phyloP scores from a whole-genome alignment of 1,140 invertebrate genomes.

The Drusus annulatus region DNA sequence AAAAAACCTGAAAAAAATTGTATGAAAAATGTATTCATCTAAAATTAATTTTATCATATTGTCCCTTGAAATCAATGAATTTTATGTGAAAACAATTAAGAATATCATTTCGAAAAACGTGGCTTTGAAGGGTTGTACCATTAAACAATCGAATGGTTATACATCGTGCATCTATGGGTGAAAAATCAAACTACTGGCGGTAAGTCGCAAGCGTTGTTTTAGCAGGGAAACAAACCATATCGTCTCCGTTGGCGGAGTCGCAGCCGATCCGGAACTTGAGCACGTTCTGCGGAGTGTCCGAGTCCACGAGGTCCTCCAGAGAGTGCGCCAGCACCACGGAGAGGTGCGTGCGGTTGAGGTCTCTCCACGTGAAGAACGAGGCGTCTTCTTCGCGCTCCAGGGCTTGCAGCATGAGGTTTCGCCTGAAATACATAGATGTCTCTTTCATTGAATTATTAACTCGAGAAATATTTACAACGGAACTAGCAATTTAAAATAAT shows the following conservation, averaged over 20 bases:
- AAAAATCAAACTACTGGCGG: background rate
- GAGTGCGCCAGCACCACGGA: slow-evolving; percentile 81
- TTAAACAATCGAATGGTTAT: no score
- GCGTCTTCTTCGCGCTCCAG: slow-evolving; percentile 82
- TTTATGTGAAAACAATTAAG: no score
- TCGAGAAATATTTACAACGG: no score
- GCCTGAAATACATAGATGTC: slow-evolving; percentile 62
- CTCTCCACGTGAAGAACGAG: slow-evolving; percentile 79
- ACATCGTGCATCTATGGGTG: background rate
- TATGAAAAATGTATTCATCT: no score
- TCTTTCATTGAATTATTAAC: no score
- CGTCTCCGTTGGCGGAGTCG: slow-evolving; percentile 74
- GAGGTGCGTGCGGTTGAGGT: slow-evolving; percentile 81
- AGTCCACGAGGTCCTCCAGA: slow-evolving; percentile 85
- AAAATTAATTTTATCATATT: no score
- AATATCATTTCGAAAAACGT: background rate
- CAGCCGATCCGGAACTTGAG: slow-evolving; percentile 84
- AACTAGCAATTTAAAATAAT: no score
- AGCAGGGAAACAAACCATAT: slow-evolving; percentile 66
- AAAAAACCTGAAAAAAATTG: no score
- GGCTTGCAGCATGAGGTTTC: slow-evolving; percentile 79
- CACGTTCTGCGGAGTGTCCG: slow-evolving; percentile 84
- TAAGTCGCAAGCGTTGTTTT: background rate
- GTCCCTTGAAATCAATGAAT: no score
- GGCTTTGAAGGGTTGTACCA: no score